These are phyloP conservation scores for Lithobates pipiens DNA, from an alignment of 2,797 vertebrate genomes.

Conservation along the genomic window DNA sequence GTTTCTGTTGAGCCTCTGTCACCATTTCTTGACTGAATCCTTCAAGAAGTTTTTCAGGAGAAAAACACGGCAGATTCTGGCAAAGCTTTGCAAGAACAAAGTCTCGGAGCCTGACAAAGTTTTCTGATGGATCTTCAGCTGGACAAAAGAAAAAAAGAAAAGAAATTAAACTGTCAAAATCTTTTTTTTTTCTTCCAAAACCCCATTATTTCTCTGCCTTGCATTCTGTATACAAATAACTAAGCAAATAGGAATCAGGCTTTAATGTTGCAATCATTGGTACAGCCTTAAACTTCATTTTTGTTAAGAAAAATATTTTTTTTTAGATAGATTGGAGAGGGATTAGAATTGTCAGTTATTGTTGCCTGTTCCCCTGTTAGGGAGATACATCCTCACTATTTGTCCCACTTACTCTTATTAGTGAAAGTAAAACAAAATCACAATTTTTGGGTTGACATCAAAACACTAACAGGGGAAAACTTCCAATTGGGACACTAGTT, in stretches of 20 bases:
- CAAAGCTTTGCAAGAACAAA: constrained; percentile 94
- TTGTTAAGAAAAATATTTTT: too few species aligned
- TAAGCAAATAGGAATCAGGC: background rate
- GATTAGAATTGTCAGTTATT: too few species aligned
- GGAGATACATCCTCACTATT: too few species aligned
- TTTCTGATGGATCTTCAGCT: constrained; percentile 98
- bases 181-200: background rate
- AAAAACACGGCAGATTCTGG: constrained; percentile 87
- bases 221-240: background rate
- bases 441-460: too few species aligned
- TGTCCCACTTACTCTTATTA: too few species aligned
- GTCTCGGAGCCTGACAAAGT: constrained; percentile 94
- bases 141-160: constrained; percentile 56
- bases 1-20: constrained; percentile 87
- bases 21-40: constrained; percentile 93
- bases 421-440: too few species aligned
- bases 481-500: too few species aligned
- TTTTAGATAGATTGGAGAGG: too few species aligned
- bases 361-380: too few species aligned
- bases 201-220: background rate
- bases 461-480: too few species aligned
- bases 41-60: constrained; percentile 85
- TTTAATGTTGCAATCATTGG: too few species aligned
- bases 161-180: background rate
- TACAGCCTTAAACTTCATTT: too few species aligned